phyloP scores from a whole-genome alignment of 2,797 vertebrate genomes.

The Coracias cyanogaster region DNA sequence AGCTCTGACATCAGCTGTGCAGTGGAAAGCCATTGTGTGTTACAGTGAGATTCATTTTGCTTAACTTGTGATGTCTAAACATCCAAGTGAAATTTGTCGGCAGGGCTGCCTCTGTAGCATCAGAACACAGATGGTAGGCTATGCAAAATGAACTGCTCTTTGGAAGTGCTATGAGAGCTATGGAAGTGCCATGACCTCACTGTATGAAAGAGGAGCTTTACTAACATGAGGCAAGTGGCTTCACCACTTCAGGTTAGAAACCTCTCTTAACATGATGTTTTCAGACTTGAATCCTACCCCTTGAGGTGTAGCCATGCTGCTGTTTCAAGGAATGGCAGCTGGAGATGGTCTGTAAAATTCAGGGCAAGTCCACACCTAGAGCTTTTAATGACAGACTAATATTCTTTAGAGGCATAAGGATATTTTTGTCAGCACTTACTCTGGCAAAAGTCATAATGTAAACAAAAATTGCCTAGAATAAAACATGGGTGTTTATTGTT shows the following conservation, averaged over 20 bases:
- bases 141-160: neutral
- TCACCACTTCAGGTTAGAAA: neutral
- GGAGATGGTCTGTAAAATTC: neutral
- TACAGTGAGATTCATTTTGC: neutral
- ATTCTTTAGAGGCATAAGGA: neutral
- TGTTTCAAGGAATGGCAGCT: neutral
- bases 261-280: neutral
- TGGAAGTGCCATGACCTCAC: neutral
- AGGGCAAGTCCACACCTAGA: neutral
- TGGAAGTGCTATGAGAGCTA: neutral
- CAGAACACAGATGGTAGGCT: neutral
- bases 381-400: neutral
- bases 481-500: neutral
- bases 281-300: neutral
- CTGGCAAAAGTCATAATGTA: neutral
- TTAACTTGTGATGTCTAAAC: neutral
- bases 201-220: neutral
- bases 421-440: neutral
- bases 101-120: neutral
- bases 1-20: neutral
- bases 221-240: neutral
- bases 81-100: neutral
- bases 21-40: fast-evolving
- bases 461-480: neutral
- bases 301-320: neutral